Base-by-base conservation (phyloP, 2,888 invertebrate species). In the Oxystoma pomonae region DNA sequence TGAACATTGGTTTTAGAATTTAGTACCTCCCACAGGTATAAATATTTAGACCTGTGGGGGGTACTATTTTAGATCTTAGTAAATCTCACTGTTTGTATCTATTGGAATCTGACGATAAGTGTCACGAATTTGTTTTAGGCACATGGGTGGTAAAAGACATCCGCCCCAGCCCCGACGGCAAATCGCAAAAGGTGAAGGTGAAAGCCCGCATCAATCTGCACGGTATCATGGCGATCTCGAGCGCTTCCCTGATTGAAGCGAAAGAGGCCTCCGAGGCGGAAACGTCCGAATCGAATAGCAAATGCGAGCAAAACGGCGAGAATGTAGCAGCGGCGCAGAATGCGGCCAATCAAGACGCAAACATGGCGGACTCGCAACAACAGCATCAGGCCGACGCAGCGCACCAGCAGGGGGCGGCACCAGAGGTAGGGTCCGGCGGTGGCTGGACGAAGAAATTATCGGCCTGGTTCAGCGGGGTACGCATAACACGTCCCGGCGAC, bases 141-240 rank as follows among this genome's bases (percentile, higher is more conserved):
- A 84, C 86, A 64, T 94, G 91, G 87, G 82, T 85, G 57, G 87
- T 95, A 65, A 89, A 88, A 74, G 92, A 94, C 75, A 87, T 98
- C 2, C 90, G 90, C 72, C 93, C 98, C 2, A 91, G 90, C 21
- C 81, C 91, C 0, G 93, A 93, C 67, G 96, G 96, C 22, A 95
- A 95, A 74, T 88, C 91, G n/a, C 91, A 94, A 68, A 98, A 96
- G 81, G 91, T 98, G 1, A 98, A 98, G 82, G 90, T 99, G 2
- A 98, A 98, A 83, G 94, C 96, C 3, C 87, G 97, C 72, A 86
- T 99, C 61, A 97, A 98, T 83, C 85, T 92, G 58, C 92, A 99
- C 79, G 98, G 99, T 59, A 90, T 98, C 66, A 90, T 99, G 76
- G 87, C 88, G 12, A 88, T 98, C 20, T 88, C 91, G 12, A 91